Evolutionary conservation across 2,888 invertebrate species (phyloP), one percentile per base, ranked within the genome.

Genomic region (Agriopis aurantiaria): DNA sequence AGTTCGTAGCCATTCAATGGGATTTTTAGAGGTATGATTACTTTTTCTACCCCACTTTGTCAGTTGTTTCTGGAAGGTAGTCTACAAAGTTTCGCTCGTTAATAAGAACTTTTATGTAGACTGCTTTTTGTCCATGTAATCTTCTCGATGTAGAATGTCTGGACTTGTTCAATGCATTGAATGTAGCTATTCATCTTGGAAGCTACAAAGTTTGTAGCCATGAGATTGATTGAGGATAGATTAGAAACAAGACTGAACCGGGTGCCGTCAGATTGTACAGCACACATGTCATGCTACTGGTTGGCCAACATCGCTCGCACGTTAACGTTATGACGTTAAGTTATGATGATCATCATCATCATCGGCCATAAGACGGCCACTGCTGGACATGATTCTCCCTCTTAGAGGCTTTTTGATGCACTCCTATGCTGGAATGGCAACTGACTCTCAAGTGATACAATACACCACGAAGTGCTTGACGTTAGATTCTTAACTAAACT

Each of bases 1-100:
- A 64, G 59, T 69, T 56, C 9, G 41, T 40, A 69, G 63, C 48
- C 63, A 48, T 69, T 60, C 10, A 46, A 52, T 65, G 17, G 60
- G 45, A 49, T 55, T 60, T 64, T 68, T 53, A 53, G 53, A 10
- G 45, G 52, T 45, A 58, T 48, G 46, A 52, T 63, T 63, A 62
- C 48, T 58, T 68, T 68, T 14, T 43, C 49, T 40, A 33, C 41
- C 53, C 40, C 51, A 12, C 23, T 52, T 43, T 40, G 46, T 46
- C 51, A 55, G 23, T 49, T 51, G 43, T 61, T 41, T 49, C 23
- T 17, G 41, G 9, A 17, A 51, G 60, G 43, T 41, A 48, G 40
- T 55, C 55, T 53, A 43, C 48, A 10, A 67, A 60, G 55, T 60
- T 66, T 56, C 23, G 23, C 8, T 61, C 41, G 61, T 61, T 62